Evolutionary conservation across 2,888 invertebrate species (phyloP).

Genomic region (Polylopha cassiicola): DNA sequence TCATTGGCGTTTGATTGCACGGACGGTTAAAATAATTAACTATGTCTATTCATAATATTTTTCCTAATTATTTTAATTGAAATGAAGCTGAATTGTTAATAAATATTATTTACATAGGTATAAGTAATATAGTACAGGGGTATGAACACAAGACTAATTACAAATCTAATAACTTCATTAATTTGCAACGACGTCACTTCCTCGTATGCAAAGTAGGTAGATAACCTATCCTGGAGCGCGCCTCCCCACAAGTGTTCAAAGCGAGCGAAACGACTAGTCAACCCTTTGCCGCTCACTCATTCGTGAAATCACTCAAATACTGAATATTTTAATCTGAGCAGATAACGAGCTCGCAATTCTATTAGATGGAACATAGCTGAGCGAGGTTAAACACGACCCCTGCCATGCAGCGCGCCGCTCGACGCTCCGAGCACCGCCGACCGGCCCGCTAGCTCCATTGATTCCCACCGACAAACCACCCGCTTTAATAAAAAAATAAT

Average conservation of each 20-base stretch:
- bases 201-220: constrained; percentile 58
- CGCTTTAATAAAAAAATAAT: no score
- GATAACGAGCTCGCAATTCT: constrained; percentile 77
- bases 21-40: constrained; percentile 38
- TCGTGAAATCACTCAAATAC: constrained; percentile 78
- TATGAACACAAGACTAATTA: constrained; percentile 17
- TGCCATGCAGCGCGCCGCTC: constrained; percentile 34
- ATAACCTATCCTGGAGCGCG: constrained; percentile 44
- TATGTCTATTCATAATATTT: constrained; percentile 44
- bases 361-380: constrained; percentile 74
- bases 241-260: constrained; percentile 73
- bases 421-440: constrained; percentile 15
- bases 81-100: no score
- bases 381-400: constrained; percentile 63
- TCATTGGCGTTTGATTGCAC: constrained; percentile 50
- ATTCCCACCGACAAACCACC: constrained; percentile 23
- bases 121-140: constrained; percentile 15
- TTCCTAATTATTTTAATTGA: constrained; percentile 35
- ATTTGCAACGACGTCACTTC: constrained; percentile 46
- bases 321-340: constrained; percentile 78
- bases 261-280: constrained; percentile 73
- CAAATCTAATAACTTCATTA: constrained; percentile 40
- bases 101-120: no score
- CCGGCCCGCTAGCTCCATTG: no score
- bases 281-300: constrained; percentile 76